These are phyloP conservation scores for Boulengeromyrus knoepffleri DNA, from an alignment of 2,113 vertebrate species.

Conservation along the genomic window DNA sequence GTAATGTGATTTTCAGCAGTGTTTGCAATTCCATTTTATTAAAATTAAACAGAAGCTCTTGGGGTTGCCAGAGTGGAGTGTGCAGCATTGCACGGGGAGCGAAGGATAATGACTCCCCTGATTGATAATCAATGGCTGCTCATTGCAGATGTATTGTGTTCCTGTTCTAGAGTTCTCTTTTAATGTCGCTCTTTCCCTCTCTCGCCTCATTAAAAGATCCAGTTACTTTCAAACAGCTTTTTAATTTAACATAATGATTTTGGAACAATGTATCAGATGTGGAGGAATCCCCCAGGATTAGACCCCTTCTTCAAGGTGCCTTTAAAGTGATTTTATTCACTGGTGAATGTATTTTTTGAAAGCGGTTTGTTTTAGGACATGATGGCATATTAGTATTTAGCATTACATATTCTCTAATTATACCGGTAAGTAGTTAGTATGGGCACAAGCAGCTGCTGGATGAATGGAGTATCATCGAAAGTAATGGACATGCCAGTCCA, in stretches of 20 bases:
- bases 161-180: slow-evolving; percentile 65
- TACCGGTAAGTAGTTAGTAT: neutral
- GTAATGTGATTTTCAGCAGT: neutral
- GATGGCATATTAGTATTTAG: neutral
- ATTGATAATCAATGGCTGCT: slow-evolving; percentile 69
- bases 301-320: slow-evolving; percentile 66
- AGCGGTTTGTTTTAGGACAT: slow-evolving; percentile 33
- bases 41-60: slow-evolving; percentile 18
- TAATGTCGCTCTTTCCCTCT: slow-evolving; percentile 59
- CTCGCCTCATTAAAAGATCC: slow-evolving; percentile 72
- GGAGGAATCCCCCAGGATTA: slow-evolving; percentile 57
- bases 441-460: neutral
- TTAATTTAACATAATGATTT: slow-evolving; percentile 76
- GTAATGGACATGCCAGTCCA: neutral
- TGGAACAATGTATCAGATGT: slow-evolving; percentile 70
- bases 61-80: slow-evolving; percentile 5
- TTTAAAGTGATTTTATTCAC: slow-evolving; percentile 54
- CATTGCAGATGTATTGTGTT: slow-evolving; percentile 56
- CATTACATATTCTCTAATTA: neutral
- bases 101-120: slow-evolving; percentile 59
- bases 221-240: slow-evolving; percentile 73
- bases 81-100: slow-evolving; percentile 23
- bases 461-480: neutral
- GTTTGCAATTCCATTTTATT: neutral
- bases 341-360: slow-evolving; percentile 36